Evolutionary conservation across 1,140 invertebrate species (phyloP).

Genomic region (Andricus grossulariae): DNA sequence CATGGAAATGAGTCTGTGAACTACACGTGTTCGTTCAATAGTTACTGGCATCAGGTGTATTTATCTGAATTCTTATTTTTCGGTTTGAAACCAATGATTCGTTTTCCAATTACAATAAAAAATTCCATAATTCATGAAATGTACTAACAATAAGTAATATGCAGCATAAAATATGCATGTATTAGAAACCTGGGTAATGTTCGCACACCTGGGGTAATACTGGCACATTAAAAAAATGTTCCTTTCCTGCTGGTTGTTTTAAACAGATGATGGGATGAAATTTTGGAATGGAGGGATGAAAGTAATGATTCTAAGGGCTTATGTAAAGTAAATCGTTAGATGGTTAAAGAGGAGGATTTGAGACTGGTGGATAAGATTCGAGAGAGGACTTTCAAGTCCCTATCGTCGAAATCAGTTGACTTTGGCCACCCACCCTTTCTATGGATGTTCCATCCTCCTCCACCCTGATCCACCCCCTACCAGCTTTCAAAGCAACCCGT

Average conservation of each 20-base stretch:
- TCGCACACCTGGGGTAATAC: background rate
- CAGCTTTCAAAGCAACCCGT: slow-evolving; percentile 33
- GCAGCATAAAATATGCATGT: no score
- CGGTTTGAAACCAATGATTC: slow-evolving; percentile 5
- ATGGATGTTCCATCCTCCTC: slow-evolving; percentile 1
- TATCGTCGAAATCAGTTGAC: slow-evolving; percentile 53
- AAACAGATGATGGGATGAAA: background rate
- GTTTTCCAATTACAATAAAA: slow-evolving; percentile 32
- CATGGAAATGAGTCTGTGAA: slow-evolving; percentile 26
- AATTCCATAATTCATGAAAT: slow-evolving; percentile 3
- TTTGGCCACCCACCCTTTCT: slow-evolving; percentile 45
- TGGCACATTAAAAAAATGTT: background rate
- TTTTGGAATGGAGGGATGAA: slow-evolving; percentile 20
- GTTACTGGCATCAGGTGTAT: slow-evolving; percentile 27
- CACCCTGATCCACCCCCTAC: background rate
- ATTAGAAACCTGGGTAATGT: background rate
- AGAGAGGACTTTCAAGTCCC: slow-evolving; percentile 43
- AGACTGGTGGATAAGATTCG: slow-evolving; percentile 37
- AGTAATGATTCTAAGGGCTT: slow-evolving; percentile 43
- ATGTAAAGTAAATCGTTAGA: slow-evolving; percentile 46
- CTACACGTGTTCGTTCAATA: slow-evolving; percentile 27
- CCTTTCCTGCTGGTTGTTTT: background rate
- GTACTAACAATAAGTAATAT: no score
- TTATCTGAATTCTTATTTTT: slow-evolving; percentile 30
- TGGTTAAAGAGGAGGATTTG: slow-evolving; percentile 41